phyloP scores from a whole-genome alignment of 2,797 vertebrate species.

The Channallabes apus region DNA sequence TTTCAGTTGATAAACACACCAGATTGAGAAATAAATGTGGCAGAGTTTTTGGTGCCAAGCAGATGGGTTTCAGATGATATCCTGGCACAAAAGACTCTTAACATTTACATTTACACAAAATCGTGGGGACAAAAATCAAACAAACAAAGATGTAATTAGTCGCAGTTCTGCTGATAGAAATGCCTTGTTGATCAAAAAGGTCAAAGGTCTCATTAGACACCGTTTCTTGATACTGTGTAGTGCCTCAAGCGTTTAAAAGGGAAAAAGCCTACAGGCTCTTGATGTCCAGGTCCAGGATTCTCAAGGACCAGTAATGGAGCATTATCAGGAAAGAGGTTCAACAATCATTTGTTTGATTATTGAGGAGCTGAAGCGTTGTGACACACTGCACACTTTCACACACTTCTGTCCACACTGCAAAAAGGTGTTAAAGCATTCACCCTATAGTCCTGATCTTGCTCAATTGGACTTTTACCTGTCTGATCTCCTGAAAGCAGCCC shows the following conservation, averaged over 20 bases:
- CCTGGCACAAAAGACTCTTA: neutral
- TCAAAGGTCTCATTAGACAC: constrained; percentile 6
- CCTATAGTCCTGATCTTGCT: too few species aligned
- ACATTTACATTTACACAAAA: neutral
- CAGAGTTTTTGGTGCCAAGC: neutral
- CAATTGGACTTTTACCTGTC: too few species aligned
- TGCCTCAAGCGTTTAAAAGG: neutral
- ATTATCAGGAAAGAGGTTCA: too few species aligned
- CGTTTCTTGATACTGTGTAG: neutral
- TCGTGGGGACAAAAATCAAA: neutral
- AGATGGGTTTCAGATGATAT: neutral
- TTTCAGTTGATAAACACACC: neutral
- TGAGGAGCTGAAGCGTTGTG: too few species aligned
- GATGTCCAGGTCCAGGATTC: neutral
- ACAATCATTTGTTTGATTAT: too few species aligned
- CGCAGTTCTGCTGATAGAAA: neutral
- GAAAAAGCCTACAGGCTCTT: neutral
- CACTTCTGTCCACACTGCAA: too few species aligned
- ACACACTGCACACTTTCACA: too few species aligned
- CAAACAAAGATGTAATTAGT: neutral
- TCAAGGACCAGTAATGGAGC: too few species aligned
- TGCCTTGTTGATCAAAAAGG: neutral
- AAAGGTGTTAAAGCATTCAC: too few species aligned
- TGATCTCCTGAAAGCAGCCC: too few species aligned
- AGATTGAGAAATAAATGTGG: neutral